These are phyloP conservation scores for Malurus alboscapulatus DNA, from an alignment of 2,113 vertebrate species.

Conservation along the genomic window DNA sequence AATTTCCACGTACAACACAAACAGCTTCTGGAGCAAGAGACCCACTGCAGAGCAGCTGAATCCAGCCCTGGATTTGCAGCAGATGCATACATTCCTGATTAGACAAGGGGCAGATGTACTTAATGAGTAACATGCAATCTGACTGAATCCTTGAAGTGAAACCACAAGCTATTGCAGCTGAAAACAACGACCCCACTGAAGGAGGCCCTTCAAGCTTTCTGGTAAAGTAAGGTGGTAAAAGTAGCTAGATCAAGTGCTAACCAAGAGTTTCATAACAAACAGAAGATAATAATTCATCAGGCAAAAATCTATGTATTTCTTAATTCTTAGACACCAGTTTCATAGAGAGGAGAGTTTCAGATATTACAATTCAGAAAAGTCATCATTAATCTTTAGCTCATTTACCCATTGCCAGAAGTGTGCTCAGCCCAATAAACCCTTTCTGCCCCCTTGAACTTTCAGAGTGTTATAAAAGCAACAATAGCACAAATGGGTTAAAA, in stretches of 20 bases:
- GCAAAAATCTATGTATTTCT: not conserved
- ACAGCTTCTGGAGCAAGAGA: not conserved
- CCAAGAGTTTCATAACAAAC: not conserved
- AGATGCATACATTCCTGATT: not conserved
- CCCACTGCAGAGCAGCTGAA: not conserved
- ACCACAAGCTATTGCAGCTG: conserved; percentile 9
- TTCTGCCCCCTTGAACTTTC: not conserved
- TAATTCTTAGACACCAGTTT: not conserved
- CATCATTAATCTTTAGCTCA: not conserved
- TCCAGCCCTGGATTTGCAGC: not conserved
- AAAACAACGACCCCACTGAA: not conserved
- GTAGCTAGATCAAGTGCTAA: not conserved
- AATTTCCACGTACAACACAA: not conserved
- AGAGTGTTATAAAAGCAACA: not conserved
- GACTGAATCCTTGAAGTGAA: conserved; percentile 7
- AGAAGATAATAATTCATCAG: not conserved
- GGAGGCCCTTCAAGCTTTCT: not conserved
- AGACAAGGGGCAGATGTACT: not conserved
- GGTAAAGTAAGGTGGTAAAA: not conserved
- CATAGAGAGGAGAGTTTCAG: not conserved
- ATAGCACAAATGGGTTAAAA: not conserved
- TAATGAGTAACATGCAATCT: not conserved
- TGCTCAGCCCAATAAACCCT: not conserved
- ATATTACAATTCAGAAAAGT: not conserved
- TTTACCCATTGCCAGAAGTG: not conserved